These are phyloP conservation scores for Acrobasis repandana DNA, from an alignment of 2,888 invertebrate species.

Conservation along the genomic window DNA sequence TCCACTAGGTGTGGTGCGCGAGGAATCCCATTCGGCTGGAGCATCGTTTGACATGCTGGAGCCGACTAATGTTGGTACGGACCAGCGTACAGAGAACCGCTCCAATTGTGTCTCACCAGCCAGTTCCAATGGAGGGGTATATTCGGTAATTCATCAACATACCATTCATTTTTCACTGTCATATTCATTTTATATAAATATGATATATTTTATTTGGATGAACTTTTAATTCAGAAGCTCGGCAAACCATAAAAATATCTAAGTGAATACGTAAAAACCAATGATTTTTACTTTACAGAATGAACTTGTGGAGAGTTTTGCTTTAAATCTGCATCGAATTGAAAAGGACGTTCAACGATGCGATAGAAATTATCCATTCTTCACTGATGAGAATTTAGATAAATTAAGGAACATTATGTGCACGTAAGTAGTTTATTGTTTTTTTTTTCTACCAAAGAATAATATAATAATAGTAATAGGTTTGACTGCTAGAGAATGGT, in stretches of 20 bases:
- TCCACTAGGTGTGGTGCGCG: conserved; percentile 83
- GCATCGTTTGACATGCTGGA: conserved; percentile 76
- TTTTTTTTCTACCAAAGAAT: neutral
- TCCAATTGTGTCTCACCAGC: conserved; percentile 92
- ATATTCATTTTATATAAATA: no score
- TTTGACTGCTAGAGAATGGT: no score
- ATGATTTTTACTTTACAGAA: conserved; percentile 75
- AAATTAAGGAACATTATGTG: conserved; percentile 97
- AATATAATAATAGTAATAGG: neutral
- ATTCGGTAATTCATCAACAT: conserved; percentile 82
- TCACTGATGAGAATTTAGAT: conserved; percentile 93
- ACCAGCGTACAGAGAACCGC: conserved; percentile 68
- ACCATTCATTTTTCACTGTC: no score
- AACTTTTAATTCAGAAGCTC: no score
- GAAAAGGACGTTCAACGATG: conserved; percentile 98
- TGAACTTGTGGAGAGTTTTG: conserved; percentile 92
- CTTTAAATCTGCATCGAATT: conserved; percentile 95
- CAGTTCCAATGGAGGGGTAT: conserved; percentile 95
- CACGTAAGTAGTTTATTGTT: conserved; percentile 85
- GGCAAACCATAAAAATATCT: no score
- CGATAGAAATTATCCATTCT: conserved; percentile 97
- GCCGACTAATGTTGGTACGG: conserved; percentile 55
- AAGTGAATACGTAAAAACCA: no score
- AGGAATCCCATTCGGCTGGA: conserved; percentile 80
- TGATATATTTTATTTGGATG: no score